A percentile compares a stretch with the other conserved stretches of the same genome.
Conservation (phyloP, 2,113 vertebrate species). For the Poecile atricapillus region DNA sequence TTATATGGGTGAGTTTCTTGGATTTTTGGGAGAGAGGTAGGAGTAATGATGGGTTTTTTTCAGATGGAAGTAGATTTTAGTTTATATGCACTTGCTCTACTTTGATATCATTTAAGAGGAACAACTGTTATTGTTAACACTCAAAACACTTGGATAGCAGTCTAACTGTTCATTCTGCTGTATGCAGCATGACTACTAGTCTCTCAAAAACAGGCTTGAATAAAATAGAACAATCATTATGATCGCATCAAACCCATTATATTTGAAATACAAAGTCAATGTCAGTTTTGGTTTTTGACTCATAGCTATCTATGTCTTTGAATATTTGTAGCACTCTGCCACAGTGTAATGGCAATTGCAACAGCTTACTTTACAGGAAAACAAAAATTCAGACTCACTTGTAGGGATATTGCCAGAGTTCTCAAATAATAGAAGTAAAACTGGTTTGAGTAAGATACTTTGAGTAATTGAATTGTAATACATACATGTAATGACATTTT, state of each 20-base stretch:
- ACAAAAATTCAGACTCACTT: background rate
- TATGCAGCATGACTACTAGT: background rate
- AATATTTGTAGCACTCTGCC: background rate
- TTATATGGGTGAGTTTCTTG: background rate
- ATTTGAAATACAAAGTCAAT: background rate
- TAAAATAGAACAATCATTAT: background rate
- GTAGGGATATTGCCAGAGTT: background rate
- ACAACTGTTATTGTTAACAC: background rate
- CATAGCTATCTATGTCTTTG: background rate
- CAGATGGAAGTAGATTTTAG: background rate
- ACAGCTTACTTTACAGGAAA: background rate
- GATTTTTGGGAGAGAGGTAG: background rate
- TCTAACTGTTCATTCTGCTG: background rate
- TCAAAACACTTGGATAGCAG: background rate
- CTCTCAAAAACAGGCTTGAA: background rate
- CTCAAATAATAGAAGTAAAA: background rate
- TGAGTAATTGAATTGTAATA: background rate
- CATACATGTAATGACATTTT: background rate
- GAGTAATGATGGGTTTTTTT: background rate
- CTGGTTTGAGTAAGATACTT: background rate
- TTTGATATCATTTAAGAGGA: background rate
- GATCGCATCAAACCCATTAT: background rate
- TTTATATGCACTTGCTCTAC: background rate
- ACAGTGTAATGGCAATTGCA: background rate
- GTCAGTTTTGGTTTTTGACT: background rate